Evolutionary conservation across 2,113 vertebrate species (phyloP), one percentile per base, ranked within the genome.

Genomic region (Gadus chalcogrammus): DNA sequence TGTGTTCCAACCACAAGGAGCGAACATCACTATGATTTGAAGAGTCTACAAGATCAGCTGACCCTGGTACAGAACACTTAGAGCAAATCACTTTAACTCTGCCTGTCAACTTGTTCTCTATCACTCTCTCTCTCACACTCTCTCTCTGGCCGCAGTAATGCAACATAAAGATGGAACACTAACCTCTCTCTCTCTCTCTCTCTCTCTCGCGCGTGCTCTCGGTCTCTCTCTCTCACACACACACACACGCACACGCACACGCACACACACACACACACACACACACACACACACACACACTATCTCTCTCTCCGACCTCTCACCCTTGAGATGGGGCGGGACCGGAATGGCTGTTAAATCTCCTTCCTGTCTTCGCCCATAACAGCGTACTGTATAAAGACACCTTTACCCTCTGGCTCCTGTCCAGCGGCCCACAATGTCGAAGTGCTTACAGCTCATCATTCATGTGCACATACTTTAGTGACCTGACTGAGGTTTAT

Each of bases 91-190:
- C 27, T 11, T 5, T 59, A 53, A 7, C 65, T 15, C 67, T 70
- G 55, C 22, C 31, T 59, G 22, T 59, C 65, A 15, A 16, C 15
- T 35, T n/a, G 27, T 11, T 71, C 64, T 52, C 61, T 27, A 16
- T 69, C 42, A 2, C 56, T 74, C 68, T n/a, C 53, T 58, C 35
- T 15, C 22, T 35, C 65, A 55, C 48, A 27, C 48, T 56, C 20
- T 56, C 52, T 55, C 38, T 55, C 18, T 16, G 4, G 22, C 48
- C 4, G 18, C 9, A 2, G 22, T 24, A 24, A 24, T 24, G 2
- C 22, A 24, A 24, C 22, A 24, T 24, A 24, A 24, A 24, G 22
- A 24, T 1, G 22, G 22, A 24, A 24, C 22, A 24, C 27, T 64
- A 8, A 18, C 1, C 61, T 62, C 61, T 62, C 22, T 27, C 12